A percentile compares a stretch with the other conserved stretches of the same genome.
phyloP scores from a whole-genome alignment of 2,113 vertebrate species.

The Pygoscelis antarcticus region DNA sequence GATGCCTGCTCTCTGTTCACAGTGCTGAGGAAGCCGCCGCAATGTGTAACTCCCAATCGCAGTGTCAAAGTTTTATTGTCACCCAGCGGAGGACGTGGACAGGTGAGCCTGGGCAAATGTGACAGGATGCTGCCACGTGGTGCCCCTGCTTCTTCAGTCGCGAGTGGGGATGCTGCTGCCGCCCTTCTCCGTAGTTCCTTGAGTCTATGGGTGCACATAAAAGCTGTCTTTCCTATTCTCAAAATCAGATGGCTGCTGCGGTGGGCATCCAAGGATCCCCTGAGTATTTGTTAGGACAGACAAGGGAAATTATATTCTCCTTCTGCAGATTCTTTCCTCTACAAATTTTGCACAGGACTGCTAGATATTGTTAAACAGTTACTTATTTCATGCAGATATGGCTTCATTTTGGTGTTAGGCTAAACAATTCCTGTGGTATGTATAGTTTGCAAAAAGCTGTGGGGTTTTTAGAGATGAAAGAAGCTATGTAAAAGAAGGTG shows the following conservation, averaged over 20 bases:
- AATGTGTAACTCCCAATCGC: constrained; percentile 81
- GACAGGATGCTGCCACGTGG: background rate
- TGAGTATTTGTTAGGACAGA: background rate
- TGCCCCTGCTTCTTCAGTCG: background rate
- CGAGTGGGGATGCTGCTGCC: background rate
- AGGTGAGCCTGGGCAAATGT: constrained; percentile 66
- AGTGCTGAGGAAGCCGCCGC: constrained; percentile 77
- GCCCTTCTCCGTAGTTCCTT: background rate
- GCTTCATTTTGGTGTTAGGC: background rate
- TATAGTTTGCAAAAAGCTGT: background rate
- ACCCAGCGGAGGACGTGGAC: constrained; percentile 83
- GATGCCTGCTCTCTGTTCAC: constrained; percentile 85
- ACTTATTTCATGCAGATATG: background rate
- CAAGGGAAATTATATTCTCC: background rate
- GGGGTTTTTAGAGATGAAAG: constrained; percentile 10
- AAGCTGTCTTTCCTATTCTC: background rate
- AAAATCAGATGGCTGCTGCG: background rate
- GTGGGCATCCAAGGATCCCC: background rate
- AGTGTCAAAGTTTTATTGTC: constrained; percentile 83
- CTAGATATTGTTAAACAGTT: background rate
- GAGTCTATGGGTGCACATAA: fast-evolving
- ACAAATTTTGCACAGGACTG: background rate
- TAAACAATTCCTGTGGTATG: background rate
- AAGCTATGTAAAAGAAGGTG: background rate
- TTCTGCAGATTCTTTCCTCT: background rate